Conservation (phyloP, 2,797 vertebrate species). For the Sphenopsis melanotis region DNA sequence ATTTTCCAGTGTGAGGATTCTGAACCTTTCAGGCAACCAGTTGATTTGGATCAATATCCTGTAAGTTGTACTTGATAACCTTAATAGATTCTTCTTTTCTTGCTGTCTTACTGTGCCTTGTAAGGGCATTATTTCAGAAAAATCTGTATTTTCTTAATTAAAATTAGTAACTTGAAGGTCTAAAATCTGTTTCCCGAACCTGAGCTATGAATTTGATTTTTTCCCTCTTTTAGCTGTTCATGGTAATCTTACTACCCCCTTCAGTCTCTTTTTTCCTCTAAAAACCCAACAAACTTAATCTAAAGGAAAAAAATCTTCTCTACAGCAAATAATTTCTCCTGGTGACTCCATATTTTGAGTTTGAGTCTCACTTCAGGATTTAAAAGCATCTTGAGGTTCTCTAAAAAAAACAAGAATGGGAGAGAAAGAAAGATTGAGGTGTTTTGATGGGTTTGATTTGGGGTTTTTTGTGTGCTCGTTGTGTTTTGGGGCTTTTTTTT, state of each 20-base stretch:
- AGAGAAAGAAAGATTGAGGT: neutral
- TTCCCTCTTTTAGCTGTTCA: neutral
- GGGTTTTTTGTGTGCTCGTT: rapidly evolving
- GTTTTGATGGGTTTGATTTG: neutral
- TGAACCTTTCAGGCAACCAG: slow-evolving; percentile 92
- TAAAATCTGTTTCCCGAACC: neutral
- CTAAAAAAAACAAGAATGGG: neutral
- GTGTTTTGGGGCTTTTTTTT: neutral
- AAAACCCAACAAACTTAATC: neutral
- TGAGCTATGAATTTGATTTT: neutral
- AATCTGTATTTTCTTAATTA: neutral
- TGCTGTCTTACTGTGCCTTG: neutral
- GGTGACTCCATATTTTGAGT: neutral
- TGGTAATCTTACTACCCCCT: neutral
- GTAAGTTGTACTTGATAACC: slow-evolving; percentile 72
- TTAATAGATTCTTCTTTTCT: neutral
- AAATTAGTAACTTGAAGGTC: neutral
- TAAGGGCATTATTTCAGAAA: neutral
- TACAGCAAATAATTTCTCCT: neutral
- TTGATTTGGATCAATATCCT: slow-evolving; percentile 90
- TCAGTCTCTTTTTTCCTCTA: neutral
- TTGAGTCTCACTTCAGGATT: neutral
- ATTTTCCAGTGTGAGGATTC: slow-evolving; percentile 97
- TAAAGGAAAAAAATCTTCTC: neutral
- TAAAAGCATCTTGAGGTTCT: neutral